A percentile compares a stretch with the other conserved stretches of the same genome.
phyloP scores from a whole-genome alignment of 2,888 invertebrate genomes.

The Erynnis tages region DNA sequence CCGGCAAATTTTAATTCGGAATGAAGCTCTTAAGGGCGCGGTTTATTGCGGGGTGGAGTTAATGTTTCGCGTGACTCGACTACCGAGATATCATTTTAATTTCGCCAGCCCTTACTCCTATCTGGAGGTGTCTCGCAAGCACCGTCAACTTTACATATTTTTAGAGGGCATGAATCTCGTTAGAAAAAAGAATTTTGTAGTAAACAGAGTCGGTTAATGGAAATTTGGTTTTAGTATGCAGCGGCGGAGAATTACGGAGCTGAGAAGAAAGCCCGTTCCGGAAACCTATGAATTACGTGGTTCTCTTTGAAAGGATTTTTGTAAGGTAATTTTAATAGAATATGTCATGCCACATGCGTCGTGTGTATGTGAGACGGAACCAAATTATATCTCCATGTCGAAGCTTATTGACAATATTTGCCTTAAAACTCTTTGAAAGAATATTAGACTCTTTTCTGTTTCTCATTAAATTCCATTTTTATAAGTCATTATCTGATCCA shows the following conservation, averaged over 20 bases:
- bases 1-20: conserved; percentile 79
- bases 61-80: conserved; percentile 80
- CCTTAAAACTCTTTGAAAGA: too few relatives aligned
- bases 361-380: too few relatives aligned
- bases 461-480: too few relatives aligned
- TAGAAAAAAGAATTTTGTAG: conserved; percentile 72
- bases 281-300: conserved; percentile 21
- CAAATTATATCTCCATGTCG: too few relatives aligned
- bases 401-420: too few relatives aligned
- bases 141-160: conserved; percentile 73
- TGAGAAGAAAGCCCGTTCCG: background rate
- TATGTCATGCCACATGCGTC: background rate
- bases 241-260: conserved; percentile 46
- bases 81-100: conserved; percentile 78
- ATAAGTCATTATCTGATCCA: too few relatives aligned
- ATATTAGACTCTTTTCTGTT: too few relatives aligned
- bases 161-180: conserved; percentile 71
- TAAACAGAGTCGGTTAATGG: conserved; percentile 71
- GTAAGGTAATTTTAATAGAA: background rate
- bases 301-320: background rate
- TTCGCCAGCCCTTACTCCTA: conserved; percentile 59
- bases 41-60: conserved; percentile 74
- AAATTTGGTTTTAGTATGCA: conserved; percentile 70
- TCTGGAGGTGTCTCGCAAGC: conserved; percentile 55
- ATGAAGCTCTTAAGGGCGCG: conserved; percentile 72